Evolutionary conservation across 2,888 invertebrate genomes (phyloP), one percentile per base, ranked within the genome.

Genomic region (Bombylius discolor): DNA sequence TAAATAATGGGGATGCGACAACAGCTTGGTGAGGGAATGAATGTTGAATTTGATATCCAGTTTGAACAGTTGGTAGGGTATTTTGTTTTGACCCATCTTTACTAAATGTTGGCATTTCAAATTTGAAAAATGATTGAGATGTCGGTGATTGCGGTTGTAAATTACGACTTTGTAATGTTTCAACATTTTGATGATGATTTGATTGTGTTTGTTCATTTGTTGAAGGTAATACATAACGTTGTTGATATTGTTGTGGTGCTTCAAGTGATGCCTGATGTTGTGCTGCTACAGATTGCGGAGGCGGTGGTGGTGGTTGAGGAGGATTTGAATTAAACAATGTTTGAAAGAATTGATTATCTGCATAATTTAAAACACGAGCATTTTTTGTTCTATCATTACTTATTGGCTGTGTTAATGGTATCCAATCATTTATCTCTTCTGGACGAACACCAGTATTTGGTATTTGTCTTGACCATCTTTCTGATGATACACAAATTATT

Each of bases 321-420:
- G 39, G 39, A 42, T 42, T 42, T 42, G 39, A 44, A 44, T 33
- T 34, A 33, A 34, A 55, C 33, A 12, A 23, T 52, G 52, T 49
- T 31, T 67, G 69, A 31, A 70, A 66, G 13, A 70, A 68, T 61
- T 69, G 69, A 49, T 67, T 63, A 61, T 64, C 70, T 6, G 65
- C 72, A 62, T 71, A 77, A 64, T 67, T 72, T 36, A 75, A 58
- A 14, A 74, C 76, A 23, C 76, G 74, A 50, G 63, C 72, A 62
- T 66, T 70, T 45, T 63, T 69, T 47, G 66, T 64, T 54, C 70
- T 68, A 64, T 73, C 71, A 49, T 70, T 68, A 12, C 69, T 64
- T 1, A 72, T 68, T 33, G 72, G 69, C 0, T 73, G 68, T 11
- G 70, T 65, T 14, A 81, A 67, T 13, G 81, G 81, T 55, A 81